Evolutionary conservation across 1,140 invertebrate genomes (phyloP).

Genomic region (Apolygus lucorum): DNA sequence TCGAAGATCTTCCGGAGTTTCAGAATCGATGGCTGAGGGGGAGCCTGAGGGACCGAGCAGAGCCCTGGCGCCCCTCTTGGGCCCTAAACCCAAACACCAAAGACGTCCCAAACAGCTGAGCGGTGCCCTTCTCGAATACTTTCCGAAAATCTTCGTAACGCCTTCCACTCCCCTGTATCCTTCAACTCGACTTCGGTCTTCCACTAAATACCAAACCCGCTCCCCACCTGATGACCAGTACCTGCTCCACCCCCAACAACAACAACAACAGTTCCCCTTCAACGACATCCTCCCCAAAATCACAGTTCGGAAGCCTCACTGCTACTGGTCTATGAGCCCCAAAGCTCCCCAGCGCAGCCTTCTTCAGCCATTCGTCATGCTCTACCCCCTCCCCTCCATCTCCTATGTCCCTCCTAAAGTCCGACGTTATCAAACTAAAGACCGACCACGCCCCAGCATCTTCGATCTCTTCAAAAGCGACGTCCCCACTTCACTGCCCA

Average conservation of each 20-base stretch:
- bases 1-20: not conserved
- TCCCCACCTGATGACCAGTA: too few relatives aligned
- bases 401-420: not conserved
- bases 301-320: not conserved
- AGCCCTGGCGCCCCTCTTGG: constrained; percentile 25
- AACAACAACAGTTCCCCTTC: not conserved
- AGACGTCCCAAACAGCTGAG: constrained; percentile 5
- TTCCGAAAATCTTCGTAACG: not conserved
- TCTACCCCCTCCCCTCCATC: not conserved
- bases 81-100: constrained; percentile 19
- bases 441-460: too few relatives aligned
- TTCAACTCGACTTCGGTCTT: not conserved
- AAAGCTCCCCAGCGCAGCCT: not conserved
- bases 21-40: constrained; percentile 23
- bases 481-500: too few relatives aligned
- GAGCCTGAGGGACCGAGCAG: constrained; percentile 10
- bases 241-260: too few relatives aligned
- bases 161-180: not conserved
- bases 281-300: not conserved
- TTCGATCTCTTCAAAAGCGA: too few relatives aligned
- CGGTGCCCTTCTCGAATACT: not conserved
- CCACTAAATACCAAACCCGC: too few relatives aligned
- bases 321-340: not conserved
- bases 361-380: not conserved
- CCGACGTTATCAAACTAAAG: too few relatives aligned